Evolutionary conservation across 2,888 invertebrate species (phyloP), one percentile per base, ranked within the genome.

Genomic region (Entomobrya multifasciata): DNA sequence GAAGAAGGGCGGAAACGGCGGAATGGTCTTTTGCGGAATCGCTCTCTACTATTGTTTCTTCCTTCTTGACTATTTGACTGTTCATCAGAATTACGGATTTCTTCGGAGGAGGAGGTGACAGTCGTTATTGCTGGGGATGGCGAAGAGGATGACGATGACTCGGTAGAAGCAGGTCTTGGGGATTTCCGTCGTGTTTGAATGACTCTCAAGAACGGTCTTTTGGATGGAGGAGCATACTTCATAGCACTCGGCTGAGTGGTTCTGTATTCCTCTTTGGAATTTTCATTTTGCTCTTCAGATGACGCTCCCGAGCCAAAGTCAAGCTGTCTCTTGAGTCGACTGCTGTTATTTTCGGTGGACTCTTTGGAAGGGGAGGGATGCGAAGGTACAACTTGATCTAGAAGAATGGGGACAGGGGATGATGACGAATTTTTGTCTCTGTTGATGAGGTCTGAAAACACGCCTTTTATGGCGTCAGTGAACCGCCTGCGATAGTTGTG

Each of bases 401-500:
- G n/a, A n/a, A n/a, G n/a, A 17, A 1, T 11, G 55, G 17, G n/a
- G 30, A 6, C 36, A 30, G 67, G 17, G n/a, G 17, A 8, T 10
- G 55, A 30, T 76, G 36, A 17, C 8, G 72, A 47, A 72, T 72
- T 72, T 47, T 49, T 72, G 0, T 5, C 49, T 13, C 44, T 67
- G 15, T 60, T 74, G 13, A 72, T 15, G 6, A 70, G 74, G 15
- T 74, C 72, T 36, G 47, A 62, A 17, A 83, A 83, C 47, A 83
- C 83, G 25, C 83, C 83, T 41, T 76, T 83, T 10, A 83, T 52
- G 22, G 83, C 83, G 44, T 83, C 83, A 62, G 72, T 52, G 60
- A 78, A 78, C 22, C 78, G 78, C 78, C 20, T 57, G 52, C 83
- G 83, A 83, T 78, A 78, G 52, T 78, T 78, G 60, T 78, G 78